phyloP scores from a whole-genome alignment of 2,888 invertebrate species.

The Apamea anceps region DNA sequence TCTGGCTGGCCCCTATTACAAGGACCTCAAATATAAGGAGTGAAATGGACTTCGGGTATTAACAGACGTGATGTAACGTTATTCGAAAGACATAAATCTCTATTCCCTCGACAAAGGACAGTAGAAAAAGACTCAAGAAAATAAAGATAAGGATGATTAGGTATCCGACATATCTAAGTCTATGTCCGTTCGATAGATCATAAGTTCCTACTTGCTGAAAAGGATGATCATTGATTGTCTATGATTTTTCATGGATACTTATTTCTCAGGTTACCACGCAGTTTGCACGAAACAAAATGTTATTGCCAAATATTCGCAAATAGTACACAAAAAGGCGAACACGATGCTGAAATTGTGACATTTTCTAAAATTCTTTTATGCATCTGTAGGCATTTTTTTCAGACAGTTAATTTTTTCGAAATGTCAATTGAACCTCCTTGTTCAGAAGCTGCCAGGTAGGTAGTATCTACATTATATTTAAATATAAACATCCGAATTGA shows the following conservation, averaged over 20 bases:
- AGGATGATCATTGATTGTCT: conserved; percentile 4
- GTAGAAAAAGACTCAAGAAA: background rate
- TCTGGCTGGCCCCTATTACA: background rate
- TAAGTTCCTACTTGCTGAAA: background rate
- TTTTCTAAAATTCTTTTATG: background rate
- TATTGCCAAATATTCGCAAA: background rate
- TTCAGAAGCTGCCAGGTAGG: background rate
- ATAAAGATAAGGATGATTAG: background rate
- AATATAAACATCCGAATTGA: too few species aligned
- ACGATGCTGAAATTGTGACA: background rate
- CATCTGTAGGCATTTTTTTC: background rate
- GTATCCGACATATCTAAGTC: background rate
- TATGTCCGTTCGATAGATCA: background rate
- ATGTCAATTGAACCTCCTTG: background rate
- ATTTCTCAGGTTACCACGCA: conserved; percentile 1
- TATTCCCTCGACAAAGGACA: too few species aligned
- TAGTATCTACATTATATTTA: background rate
- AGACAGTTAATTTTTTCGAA: background rate
- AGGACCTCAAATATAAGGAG: background rate
- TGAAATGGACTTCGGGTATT: background rate
- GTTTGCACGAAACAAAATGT: background rate
- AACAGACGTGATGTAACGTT: too few species aligned
- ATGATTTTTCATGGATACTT: background rate
- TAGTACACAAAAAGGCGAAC: background rate
- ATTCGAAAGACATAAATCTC: background rate